phyloP scores from a whole-genome alignment of 2,888 invertebrate species.

The Aphodius sticticus region DNA sequence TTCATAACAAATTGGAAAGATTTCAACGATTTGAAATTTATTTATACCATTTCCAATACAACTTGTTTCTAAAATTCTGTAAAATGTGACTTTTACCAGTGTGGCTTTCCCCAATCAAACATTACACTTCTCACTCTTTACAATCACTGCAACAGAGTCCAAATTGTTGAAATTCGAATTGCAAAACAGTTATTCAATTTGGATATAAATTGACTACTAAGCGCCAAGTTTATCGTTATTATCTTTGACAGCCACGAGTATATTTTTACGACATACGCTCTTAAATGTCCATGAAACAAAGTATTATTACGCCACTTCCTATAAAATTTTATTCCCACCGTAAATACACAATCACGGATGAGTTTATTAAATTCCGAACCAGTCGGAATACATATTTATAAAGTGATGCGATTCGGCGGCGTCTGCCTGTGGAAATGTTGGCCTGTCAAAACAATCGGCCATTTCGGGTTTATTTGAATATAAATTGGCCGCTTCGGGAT shows the following conservation, averaged over 20 bases:
- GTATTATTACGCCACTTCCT: neutral
- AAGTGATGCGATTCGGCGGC: neutral
- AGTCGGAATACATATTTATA: constrained; percentile 4
- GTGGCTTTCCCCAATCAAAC: no score
- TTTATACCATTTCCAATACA: no score
- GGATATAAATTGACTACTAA: neutral
- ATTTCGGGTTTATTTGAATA: neutral
- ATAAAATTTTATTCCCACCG: neutral
- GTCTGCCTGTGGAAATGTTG: neutral
- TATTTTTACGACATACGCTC: neutral
- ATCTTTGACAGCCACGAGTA: neutral
- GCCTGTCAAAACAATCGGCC: neutral
- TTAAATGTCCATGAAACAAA: neutral
- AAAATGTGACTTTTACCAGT: no score
- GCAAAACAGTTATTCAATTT: neutral
- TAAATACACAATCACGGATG: neutral
- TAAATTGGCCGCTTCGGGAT: constrained; percentile 4
- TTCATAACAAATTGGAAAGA: no score
- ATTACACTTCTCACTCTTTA: no score
- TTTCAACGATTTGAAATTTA: no score
- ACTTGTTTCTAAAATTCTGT: no score
- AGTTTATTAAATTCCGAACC: neutral
- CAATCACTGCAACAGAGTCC: no score
- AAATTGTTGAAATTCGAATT: neutral
- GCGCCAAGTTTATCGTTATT: neutral